Evolutionary conservation across 2,113 vertebrate genomes (phyloP), one percentile per base, ranked within the genome.

Genomic region (Salvator merianae): DNA sequence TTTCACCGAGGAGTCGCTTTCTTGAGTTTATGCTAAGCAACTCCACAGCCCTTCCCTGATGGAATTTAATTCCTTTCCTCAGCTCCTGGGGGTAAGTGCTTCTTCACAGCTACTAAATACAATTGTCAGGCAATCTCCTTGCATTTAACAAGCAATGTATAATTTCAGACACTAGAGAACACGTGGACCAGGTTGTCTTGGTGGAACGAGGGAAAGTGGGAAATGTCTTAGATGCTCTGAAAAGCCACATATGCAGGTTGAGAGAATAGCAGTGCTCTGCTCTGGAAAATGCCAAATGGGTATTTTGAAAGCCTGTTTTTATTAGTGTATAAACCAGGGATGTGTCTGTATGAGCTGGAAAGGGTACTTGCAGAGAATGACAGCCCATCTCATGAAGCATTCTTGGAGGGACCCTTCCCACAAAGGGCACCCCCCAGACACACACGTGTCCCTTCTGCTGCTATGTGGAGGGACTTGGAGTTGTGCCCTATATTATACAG

Each of bases 21-120:
- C 7, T 28, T 55, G 36, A n/a, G 78, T 13, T 3, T 22, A 7
- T 53, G 65, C 43, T 22, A 7, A 5, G 22, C 5, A 28, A 63
- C 28, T 78, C 36, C 77, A 43, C 14, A 12, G 50, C 36, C 18
- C 16, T 55, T 14, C 3, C 80, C 32, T 30, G 72, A 43, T 62
- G 34, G 69, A 65, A 74, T n/a, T 28, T 43, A n/a, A 74, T 32
- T 65, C 71, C 55, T 83, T 47, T 30, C 0, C 59, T 63, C 26
- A 47, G 59, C 32, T 24, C 30, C 28, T n/a, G 30, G 55, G 38
- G 36, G n/a, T 65, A 74, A 74, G 73, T 43, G 81, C 70, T 74
- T 74, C 81, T 74, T 30, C 81, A 47, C 38, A 83, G 81, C 71
- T 63, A 43, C 63, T 83, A 75, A 74, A 75, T 74, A 71, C 81